Base-by-base conservation (phyloP, 1,140 invertebrate genomes). In the Pseudachorutes palmiensis region DNA sequence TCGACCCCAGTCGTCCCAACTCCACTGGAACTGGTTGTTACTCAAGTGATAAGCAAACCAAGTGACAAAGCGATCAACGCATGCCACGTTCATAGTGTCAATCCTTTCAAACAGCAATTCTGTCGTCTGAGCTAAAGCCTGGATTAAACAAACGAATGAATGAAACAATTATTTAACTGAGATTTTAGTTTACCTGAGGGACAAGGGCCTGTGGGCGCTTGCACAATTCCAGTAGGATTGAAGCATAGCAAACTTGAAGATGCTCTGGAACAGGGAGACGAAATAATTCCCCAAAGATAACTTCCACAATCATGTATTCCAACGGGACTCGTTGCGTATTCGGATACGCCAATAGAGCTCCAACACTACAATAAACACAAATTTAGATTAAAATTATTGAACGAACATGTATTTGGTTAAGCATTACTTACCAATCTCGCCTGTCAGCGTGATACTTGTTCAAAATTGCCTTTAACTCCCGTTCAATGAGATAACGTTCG, bases 31-130 rank as follows among this genome's bases (percentile, higher is more conserved):
- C 79, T 98, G 94, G 76, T 99, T 99, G 80, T 99, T 99, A 77
- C 95, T 98, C 78, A 99, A 83, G 81, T 99, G 97, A 77, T 98
- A 99, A 0, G 92, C 86, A 81, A 99, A 99, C 97, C 97, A 99
- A 76, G 87, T 89, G 1, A 92, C 90, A 79, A 99, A 97, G 73
- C 95, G 88, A 78, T 99, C 95, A 79, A 99, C 94, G 77, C 94
- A 95, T 2, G 91, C 86, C 1, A 92, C 87, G 76, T 98, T 97
- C 96, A 99, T 98, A 12, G 89, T 88, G 76, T 98, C 94, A 76
- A 98, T 88, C 72, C 96, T 83, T 78, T 95, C 88, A 77, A 96
- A 99, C 26, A 99, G 78, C 74, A 99, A 90, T 81, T 98, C 95
- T 26, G 95, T 97, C 2, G 97, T 94, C 80, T 98, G 94, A 16